A percentile compares a stretch with the other conserved stretches of the same genome.
phyloP scores from a whole-genome alignment of 2,888 invertebrate genomes.

The Nasonia oneida region DNA sequence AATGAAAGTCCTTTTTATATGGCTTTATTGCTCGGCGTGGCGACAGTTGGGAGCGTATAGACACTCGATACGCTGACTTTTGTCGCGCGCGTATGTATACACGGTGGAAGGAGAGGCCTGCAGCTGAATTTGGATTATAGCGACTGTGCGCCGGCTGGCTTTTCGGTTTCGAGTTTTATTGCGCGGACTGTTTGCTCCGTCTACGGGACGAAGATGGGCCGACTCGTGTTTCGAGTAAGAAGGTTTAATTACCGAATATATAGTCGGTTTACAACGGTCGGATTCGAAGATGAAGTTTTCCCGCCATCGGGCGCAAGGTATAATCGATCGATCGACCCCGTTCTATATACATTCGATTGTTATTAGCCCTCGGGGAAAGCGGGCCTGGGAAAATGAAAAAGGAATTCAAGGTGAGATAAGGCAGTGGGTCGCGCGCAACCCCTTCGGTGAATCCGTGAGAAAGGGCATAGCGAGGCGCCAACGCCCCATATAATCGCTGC shows the following conservation, averaged over 20 bases:
- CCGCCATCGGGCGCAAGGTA: background rate
- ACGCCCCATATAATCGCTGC: background rate
- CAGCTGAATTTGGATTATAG: conserved; percentile 28
- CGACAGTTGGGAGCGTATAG: background rate
- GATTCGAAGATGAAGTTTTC: background rate
- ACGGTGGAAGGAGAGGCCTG: background rate
- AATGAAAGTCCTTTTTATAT: conserved; percentile 25
- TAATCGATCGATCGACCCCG: background rate
- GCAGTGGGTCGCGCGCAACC: background rate
- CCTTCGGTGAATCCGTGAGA: conserved; percentile 11
- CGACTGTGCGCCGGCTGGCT: background rate
- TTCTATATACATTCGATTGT: background rate
- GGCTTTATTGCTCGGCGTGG: conserved; percentile 6
- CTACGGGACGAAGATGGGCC: background rate
- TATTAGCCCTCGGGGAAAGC: background rate
- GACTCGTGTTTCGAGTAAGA: background rate
- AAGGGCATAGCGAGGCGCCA: background rate
- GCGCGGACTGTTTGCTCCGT: background rate
- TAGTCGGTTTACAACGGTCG: background rate
- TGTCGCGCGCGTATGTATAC: background rate
- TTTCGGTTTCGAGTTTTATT: background rate
- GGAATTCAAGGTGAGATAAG: background rate
- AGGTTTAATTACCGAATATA: background rate
- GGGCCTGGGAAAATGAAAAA: conserved; percentile 12
- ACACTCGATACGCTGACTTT: conserved; percentile 21